These are phyloP conservation scores for Galerucella pusilla DNA, from an alignment of 2,888 invertebrate species.

Conservation along the genomic window DNA sequence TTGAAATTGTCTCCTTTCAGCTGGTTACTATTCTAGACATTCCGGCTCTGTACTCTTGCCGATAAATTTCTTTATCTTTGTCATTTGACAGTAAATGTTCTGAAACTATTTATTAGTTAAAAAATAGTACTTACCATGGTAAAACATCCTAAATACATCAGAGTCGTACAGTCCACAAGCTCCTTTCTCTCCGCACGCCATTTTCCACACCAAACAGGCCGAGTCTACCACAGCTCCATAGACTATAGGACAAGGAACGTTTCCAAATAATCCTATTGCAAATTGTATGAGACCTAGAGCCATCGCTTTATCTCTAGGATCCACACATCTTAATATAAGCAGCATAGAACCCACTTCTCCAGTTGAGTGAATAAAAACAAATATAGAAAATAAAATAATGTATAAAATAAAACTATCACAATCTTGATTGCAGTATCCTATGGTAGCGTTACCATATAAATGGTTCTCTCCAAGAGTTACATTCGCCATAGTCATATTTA, in stretches of 20 bases:
- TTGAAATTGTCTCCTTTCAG: too few species aligned
- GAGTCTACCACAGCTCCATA: slow-evolving; percentile 94
- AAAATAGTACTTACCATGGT: slow-evolving; percentile 73
- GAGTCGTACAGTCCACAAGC: slow-evolving; percentile 91
- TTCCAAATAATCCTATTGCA: slow-evolving; percentile 92
- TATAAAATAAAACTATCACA: slow-evolving; percentile 86
- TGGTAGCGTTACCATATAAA: slow-evolving; percentile 70
- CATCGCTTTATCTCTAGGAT: slow-evolving; percentile 94
- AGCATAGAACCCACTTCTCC: slow-evolving; percentile 93
- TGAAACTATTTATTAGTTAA: not conserved
- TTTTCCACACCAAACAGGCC: slow-evolving; percentile 89
- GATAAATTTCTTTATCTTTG: too few species aligned
- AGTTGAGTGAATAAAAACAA: slow-evolving; percentile 92
- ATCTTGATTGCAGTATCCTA: slow-evolving; percentile 83
- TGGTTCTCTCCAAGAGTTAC: slow-evolving; percentile 35
- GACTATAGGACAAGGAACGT: slow-evolving; percentile 94
- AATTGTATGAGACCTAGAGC: slow-evolving; percentile 93
- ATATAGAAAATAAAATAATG: slow-evolving; percentile 83
- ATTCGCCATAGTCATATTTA: slow-evolving; percentile 52
- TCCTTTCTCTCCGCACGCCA: slow-evolving; percentile 81
- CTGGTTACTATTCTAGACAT: too few species aligned
- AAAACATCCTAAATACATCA: slow-evolving; percentile 84
- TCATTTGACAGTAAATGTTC: too few species aligned
- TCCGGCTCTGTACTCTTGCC: too few species aligned
- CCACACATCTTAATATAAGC: slow-evolving; percentile 89